Conservation (phyloP, 2,797 vertebrate species). For the Poecilia picta region DNA sequence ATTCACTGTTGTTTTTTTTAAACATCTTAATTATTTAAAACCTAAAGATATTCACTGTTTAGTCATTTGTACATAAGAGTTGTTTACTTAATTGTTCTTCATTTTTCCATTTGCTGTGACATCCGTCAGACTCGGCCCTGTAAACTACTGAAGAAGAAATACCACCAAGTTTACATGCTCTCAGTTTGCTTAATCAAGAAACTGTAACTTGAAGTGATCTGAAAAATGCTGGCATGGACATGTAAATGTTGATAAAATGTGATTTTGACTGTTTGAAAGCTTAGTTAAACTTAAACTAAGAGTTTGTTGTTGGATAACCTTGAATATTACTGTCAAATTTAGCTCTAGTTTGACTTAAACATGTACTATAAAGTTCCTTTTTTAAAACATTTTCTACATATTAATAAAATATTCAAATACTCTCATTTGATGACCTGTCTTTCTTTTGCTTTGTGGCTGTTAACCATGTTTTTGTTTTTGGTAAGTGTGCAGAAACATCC, state of each 20-base stretch:
- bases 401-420: slow-evolving; percentile 98
- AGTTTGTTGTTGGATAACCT: slow-evolving; percentile 79
- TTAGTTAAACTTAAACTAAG: slow-evolving; percentile 66
- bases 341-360: slow-evolving; percentile 94
- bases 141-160: slow-evolving; percentile 14
- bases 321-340: slow-evolving; percentile 83
- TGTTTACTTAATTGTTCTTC: slow-evolving; percentile 51
- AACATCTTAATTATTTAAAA: slow-evolving; percentile 20
- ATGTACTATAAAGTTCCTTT: slow-evolving; percentile 99
- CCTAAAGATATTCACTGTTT: slow-evolving; percentile 29
- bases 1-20: slow-evolving; percentile 6
- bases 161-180: slow-evolving; percentile 29
- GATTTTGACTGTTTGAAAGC: slow-evolving; percentile 74
- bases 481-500: not conserved
- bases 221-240: slow-evolving; percentile 61
- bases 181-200: slow-evolving; percentile 28
- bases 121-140: slow-evolving; percentile 21
- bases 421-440: slow-evolving; percentile 33
- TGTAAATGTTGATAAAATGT: slow-evolving; percentile 72
- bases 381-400: slow-evolving; percentile 99
- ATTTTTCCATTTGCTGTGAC: slow-evolving; percentile 44
- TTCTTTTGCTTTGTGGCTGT: slow-evolving; percentile 8
- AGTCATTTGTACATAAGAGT: slow-evolving; percentile 18
- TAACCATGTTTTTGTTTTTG: not conserved
- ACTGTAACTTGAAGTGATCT: slow-evolving; percentile 48